Percentiles rank a stretch among this genome's conserved stretches.
Conservation (phyloP, 2,888 invertebrate genomes). For the Chorisops tibialis region DNA sequence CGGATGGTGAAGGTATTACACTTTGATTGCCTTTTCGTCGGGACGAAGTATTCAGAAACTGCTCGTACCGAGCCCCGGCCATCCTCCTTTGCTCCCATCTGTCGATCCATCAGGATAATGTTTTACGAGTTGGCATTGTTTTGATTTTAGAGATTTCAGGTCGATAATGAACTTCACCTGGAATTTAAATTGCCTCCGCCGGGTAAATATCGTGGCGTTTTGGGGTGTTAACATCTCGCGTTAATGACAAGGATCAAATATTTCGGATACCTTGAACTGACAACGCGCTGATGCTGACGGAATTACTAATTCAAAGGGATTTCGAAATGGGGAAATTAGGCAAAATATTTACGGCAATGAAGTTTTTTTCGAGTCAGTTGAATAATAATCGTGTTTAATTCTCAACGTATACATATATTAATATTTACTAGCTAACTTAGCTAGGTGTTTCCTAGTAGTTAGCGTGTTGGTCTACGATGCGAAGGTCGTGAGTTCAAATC, state of each 20-base stretch:
- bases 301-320: constrained; percentile 11
- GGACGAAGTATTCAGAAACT: constrained; percentile 13
- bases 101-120: not conserved
- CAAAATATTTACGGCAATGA: too few relatives aligned
- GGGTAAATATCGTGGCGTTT: constrained; percentile 18
- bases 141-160: constrained; percentile 27
- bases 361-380: too few relatives aligned
- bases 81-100: constrained; percentile 1
- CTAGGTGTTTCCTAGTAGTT: too few relatives aligned
- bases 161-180: constrained; percentile 32
- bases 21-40: constrained; percentile 17
- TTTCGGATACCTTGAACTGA: constrained; percentile 13
- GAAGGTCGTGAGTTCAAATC: too few relatives aligned
- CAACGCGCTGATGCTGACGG: not conserved
- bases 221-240: constrained; percentile 28
- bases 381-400: too few relatives aligned
- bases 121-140: constrained; percentile 29
- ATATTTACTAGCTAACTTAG: too few relatives aligned
- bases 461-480: too few relatives aligned
- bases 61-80: not conserved
- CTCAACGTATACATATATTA: too few relatives aligned
- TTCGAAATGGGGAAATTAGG: too few relatives aligned
- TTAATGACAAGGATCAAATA: constrained; percentile 24
- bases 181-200: constrained; percentile 31
- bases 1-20: constrained; percentile 10